Base-by-base conservation (phyloP, 2,888 invertebrate species). In the Heterodera filipjevi region DNA sequence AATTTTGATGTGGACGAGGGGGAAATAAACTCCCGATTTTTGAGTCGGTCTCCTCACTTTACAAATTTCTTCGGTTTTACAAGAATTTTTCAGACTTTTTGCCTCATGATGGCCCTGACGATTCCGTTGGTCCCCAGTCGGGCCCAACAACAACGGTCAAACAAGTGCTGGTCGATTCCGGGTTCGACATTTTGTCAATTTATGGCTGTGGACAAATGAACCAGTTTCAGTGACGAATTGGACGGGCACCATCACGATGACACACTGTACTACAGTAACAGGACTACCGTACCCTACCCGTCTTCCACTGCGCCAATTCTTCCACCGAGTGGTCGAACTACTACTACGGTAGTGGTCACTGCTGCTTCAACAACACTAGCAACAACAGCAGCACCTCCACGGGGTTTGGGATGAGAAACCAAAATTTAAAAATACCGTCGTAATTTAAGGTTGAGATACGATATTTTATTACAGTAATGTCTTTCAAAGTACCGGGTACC, bases 41-140 rank as follows among this genome's bases (percentile, higher is more conserved):
- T n/a, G n/a, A n/a, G n/a, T n/a, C n/a, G n/a, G n/a, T n/a, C n/a
- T n/a, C n/a, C n/a, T n/a, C n/a, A n/a, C n/a, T n/a, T n/a, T n/a
- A n/a, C n/a, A n/a, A n/a, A n/a, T n/a, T n/a, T n/a, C n/a, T n/a
- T n/a, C n/a, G n/a, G 12, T 39, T 39, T 39, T 39, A 39, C 39
- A 39, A 39, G 12, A 39, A 49, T 3, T 73, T 39, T 35, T 49
- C 66, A 71, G 35, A 76, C 10, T 53, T 77, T 66, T 46, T 22
- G 30, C 14, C 53, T 8, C 22, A 77, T 30, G 44, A 76, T 66
- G 79, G 79, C 27, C 59, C 59, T 27, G 59, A 27, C 53, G 78
- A 79, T 44, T 27, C 6, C 12, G 10, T 16, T 78, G 16, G 49
- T 19, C 49, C 14, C 19, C 8, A 59, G n/a, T 12, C 59, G 59